Evolutionary conservation across 2,113 vertebrate genomes (phyloP), one percentile per base, ranked within the genome.

Genomic region (Stigmatopora argus): DNA sequence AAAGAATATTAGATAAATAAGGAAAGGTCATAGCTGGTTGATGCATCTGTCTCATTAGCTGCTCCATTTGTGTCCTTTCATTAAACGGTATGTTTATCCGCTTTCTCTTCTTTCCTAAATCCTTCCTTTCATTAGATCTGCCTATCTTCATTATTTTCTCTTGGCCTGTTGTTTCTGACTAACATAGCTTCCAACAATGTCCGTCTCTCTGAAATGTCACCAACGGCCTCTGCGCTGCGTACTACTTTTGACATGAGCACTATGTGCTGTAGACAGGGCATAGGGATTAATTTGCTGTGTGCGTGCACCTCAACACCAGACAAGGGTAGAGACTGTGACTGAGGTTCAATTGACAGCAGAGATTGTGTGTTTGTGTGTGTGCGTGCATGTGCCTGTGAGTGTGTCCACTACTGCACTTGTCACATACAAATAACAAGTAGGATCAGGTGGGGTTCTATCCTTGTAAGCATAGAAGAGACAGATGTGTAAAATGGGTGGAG

Each of bases 21-120:
- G 81, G 74, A 87, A 88, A 86, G 88, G 88, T 89, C 86, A 85
- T 75, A 77, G 79, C 82, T 85, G 85, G 86, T 89, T 87, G 86
- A 88, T 86, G 84, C 81, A 84, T 89, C 83, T 85, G 85, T 86
- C 86, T 89, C 85, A 88, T 89, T 89, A 85, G 85, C 79, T 71
- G 74, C 80, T 83, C 85, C 87, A 87, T 84, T 88, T 85, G 81
- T 86, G 83, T 83, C 80, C 78, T 73, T 87, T 88, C 85, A 86
- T 89, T 87, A 87, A 81, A 77, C 69, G 70, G 74, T 75, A 80
- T 78, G 59, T 84, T 83, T 80, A 78, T 80, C 83, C 77, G 60
- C 59, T 51, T 77, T 55, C 58, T 73, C 78, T 67, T 72, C 64
- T 77, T 74, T 71, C 72, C 48, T 5, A 67, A 74, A 68, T 79